Conservation (phyloP, 2,888 invertebrate species). For the Nineta flava region DNA sequence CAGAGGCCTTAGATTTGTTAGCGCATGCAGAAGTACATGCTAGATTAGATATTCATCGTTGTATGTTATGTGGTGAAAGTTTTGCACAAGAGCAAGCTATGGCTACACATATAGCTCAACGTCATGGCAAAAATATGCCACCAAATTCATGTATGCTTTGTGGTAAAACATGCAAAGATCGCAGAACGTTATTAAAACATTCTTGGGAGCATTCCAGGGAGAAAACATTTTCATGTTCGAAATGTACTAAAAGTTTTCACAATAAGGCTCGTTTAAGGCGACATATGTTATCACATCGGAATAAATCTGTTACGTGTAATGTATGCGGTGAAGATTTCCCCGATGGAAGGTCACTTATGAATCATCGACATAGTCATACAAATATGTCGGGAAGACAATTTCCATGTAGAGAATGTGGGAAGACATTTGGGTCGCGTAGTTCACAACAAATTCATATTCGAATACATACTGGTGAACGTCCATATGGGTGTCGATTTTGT, state of each 20-base stretch:
- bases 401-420: slow-evolving; percentile 70
- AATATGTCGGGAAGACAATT: slow-evolving; percentile 43
- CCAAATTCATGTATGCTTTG: slow-evolving; percentile 50
- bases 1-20: slow-evolving; percentile 56
- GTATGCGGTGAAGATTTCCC: slow-evolving; percentile 55
- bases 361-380: slow-evolving; percentile 49
- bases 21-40: slow-evolving; percentile 70
- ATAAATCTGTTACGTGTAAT: slow-evolving; percentile 51
- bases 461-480: slow-evolving; percentile 72
- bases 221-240: slow-evolving; percentile 38
- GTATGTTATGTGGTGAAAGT: slow-evolving; percentile 47
- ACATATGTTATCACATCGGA: slow-evolving; percentile 54
- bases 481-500: slow-evolving; percentile 71
- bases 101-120: slow-evolving; percentile 42
- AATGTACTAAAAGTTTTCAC: slow-evolving; percentile 54
- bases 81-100: slow-evolving; percentile 45
- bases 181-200: slow-evolving; percentile 48
- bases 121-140: slow-evolving; percentile 42
- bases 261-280: slow-evolving; percentile 47
- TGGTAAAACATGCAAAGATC: slow-evolving; percentile 51
- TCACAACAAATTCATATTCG: slow-evolving; percentile 76
- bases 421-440: slow-evolving; percentile 71
- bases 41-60: slow-evolving; percentile 28
- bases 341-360: slow-evolving; percentile 50
- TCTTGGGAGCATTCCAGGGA: slow-evolving; percentile 52